Conservation (phyloP, 2,888 invertebrate genomes). For the Salticus scenicus region DNA sequence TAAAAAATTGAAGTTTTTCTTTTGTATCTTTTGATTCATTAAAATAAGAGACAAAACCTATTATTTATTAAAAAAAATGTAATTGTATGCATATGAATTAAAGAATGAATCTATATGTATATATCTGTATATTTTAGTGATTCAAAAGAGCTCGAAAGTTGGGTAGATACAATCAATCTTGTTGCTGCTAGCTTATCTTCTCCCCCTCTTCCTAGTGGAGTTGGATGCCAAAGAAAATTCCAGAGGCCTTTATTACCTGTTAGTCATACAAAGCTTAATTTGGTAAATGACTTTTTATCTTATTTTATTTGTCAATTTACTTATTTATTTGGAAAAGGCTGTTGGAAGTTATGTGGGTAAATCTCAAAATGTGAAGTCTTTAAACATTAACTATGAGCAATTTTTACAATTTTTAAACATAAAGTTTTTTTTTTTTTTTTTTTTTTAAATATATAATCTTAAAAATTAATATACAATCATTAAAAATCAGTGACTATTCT, state of each 20-base stretch:
- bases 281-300: constrained; percentile 80
- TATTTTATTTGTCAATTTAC: not conserved
- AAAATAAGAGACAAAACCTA: too few relatives aligned
- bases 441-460: too few relatives aligned
- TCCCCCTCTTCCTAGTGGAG: constrained; percentile 93
- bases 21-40: too few relatives aligned
- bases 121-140: constrained; percentile 74
- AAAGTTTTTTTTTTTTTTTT: too few relatives aligned
- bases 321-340: not conserved
- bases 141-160: constrained; percentile 88
- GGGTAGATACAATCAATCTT: constrained; percentile 98
- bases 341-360: not conserved
- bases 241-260: constrained; percentile 96
- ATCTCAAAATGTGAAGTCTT: not conserved
- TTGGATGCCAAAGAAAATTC: constrained; percentile 95
- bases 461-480: too few relatives aligned
- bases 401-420: too few relatives aligned
- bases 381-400: too few relatives aligned
- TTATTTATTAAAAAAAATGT: too few relatives aligned
- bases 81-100: too few relatives aligned
- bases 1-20: too few relatives aligned
- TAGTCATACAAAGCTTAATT: constrained; percentile 90
- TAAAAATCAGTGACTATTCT: too few relatives aligned
- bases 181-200: constrained; percentile 97
- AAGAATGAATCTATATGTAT: too few relatives aligned